Evolutionary conservation across 2,888 invertebrate species (phyloP), one percentile per base, ranked within the genome.

Genomic region (Dolichopus griseipennis): DNA sequence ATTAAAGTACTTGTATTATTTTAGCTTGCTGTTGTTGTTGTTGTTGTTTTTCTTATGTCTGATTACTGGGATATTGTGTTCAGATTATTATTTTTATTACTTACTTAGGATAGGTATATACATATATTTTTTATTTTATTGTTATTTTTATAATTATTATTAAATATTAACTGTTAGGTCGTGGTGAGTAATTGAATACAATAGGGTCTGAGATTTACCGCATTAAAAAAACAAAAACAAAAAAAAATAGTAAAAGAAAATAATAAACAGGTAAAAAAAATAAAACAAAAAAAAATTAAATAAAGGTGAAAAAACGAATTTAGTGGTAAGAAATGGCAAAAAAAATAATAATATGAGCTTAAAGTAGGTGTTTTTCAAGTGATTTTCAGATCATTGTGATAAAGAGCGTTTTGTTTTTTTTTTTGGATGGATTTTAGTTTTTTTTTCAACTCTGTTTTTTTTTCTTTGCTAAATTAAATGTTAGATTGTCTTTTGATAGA

Each of bases 131-230:
- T n/a, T n/a, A n/a, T n/a, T n/a, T n/a, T n/a, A 52, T 52, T 52
- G 18, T 15, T 12, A 27, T 27, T 27, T 27, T 41, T 41, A 12
- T 37, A 37, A n/a, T 27, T 27, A 27, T 27, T 27, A 27, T 27
- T 27, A 27, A n/a, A 27, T 27, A 27, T 52, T 52, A 52, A 52
- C 52, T 52, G 52, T 52, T 52, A 52, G 18, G 52, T 52, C 52
- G 52, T 52, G 52, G 52, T 52, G 52, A 52, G 52, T 52, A 52
- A 52, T 52, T 52, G 52, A 52, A 52, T 52, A 52, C 52, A 52
- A 52, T 52, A 52, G 52, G 52, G n/a, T 52, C 52, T 52, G 52
- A 52, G 52, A 52, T 52, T 52, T 52, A 52, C 18, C 15, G 15
- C 6, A 52, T 6, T 18, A 52, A 18, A 12, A 52, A 52, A 43